phyloP scores from a whole-genome alignment of 2,113 vertebrate species.

The Corapipo altera region DNA sequence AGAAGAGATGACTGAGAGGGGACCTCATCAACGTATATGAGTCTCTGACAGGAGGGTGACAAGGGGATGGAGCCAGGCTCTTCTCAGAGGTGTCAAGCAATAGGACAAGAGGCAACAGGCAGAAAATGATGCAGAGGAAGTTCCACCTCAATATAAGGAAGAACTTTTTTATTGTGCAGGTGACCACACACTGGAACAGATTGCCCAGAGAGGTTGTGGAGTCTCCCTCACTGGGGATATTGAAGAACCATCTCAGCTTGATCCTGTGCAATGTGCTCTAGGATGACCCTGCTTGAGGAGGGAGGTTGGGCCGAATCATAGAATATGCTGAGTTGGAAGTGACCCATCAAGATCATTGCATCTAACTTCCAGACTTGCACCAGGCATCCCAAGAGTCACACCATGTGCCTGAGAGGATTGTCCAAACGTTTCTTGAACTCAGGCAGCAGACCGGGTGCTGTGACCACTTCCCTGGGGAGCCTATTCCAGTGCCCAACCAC shows the following conservation, averaged over 20 bases:
- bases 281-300: background rate
- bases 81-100: background rate
- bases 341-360: background rate
- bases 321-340: background rate
- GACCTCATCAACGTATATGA: background rate
- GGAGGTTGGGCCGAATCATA: background rate
- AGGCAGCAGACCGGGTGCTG: background rate
- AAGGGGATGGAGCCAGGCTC: background rate
- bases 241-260: background rate
- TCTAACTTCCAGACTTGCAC: too few species aligned
- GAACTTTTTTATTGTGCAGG: background rate
- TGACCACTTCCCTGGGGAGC: background rate
- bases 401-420: background rate
- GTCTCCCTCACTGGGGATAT: background rate
- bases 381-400: background rate
- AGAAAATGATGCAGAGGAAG: background rate
- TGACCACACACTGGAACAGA: background rate
- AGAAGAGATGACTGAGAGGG: background rate
- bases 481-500: background rate
- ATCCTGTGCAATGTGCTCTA: background rate
- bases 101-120: background rate
- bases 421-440: background rate
- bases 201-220: background rate
- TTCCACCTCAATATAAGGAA: background rate
- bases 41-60: background rate